Evolutionary conservation across 2,113 vertebrate genomes (phyloP).

Genomic region (Rattus rattus): DNA sequence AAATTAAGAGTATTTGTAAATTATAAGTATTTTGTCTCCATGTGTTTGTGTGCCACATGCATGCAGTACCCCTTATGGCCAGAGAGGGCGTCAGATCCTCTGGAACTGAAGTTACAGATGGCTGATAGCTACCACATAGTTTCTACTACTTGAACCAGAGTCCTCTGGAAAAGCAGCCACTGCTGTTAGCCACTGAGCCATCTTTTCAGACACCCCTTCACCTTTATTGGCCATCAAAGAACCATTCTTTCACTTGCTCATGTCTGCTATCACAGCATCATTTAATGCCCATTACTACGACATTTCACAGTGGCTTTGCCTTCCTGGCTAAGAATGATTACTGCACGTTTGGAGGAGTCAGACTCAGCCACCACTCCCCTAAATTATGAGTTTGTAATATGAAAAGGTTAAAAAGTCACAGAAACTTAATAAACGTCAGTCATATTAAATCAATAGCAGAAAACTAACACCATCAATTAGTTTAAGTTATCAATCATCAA

Average conservation of each 20-base stretch:
- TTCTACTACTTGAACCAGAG: background rate
- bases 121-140: background rate
- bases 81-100: background rate
- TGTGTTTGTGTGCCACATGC: background rate
- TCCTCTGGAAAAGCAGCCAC: background rate
- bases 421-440: background rate
- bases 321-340: slow-evolving; percentile 28
- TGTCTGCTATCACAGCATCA: background rate
- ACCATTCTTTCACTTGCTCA: background rate
- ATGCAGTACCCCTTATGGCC: background rate
- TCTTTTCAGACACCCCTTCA: background rate
- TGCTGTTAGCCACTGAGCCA: background rate
- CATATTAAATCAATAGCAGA: slow-evolving; percentile 28
- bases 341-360: background rate
- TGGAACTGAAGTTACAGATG: too few species aligned
- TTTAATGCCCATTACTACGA: background rate
- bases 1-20: too few species aligned
- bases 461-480: background rate
- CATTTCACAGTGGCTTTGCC: background rate
- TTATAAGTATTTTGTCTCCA: background rate
- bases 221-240: background rate
- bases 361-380: background rate
- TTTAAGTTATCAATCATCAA: background rate
- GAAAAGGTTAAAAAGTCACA: slow-evolving; percentile 21
- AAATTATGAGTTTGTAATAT: background rate